Evolutionary conservation across 1,140 invertebrate species (phyloP), one percentile per base, ranked within the genome.

Genomic region (Sweltsa coloradensis): DNA sequence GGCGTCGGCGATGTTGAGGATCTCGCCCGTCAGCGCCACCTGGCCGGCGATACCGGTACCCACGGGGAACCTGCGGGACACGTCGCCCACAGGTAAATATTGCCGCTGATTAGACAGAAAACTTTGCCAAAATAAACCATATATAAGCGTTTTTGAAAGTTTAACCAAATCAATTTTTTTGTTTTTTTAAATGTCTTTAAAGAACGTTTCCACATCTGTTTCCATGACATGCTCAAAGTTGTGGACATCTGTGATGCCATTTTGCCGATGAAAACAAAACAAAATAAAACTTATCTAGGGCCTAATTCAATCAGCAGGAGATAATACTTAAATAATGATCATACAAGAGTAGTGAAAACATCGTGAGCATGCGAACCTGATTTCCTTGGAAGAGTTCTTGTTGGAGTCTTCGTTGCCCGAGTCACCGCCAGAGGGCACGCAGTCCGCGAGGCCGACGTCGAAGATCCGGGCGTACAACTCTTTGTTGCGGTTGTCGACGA

Each of bases 391-490:
- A 14, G 22, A 19, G 3, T 23, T 25, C 36, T 16, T 41, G 21
- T 27, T 45, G 16, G 29, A 34, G 41, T 49, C 34, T 34, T 57
- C 11, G 34, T 66, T 60, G 18, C 50, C 47, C 41, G 34, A 25
- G 43, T 51, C 52, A 9, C 60, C 58, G 26, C 63, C 59, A 4
- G 57, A 52, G 34, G 58, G 53, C 41, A 64, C 60, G 23, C 64
- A n/a, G 13, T 40, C 36, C 13, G 5, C 21, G 7, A 37, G 21
- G 3, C 76, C 78, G 14, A 85, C 67, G 59, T 90, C 85, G 63
- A 89, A 90, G 27, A 90, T 84, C 29, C 83, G 73, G 2, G 86
- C 83, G 55, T 87, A 88, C 9, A 90, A 66, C 61, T 89, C 82
- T 47, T 75, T 72, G 42, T 73, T 81, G 50, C 74, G 74, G 19